Evolutionary conservation across 2,888 invertebrate species (phyloP).

Genomic region (Chydorus sphaericus): DNA sequence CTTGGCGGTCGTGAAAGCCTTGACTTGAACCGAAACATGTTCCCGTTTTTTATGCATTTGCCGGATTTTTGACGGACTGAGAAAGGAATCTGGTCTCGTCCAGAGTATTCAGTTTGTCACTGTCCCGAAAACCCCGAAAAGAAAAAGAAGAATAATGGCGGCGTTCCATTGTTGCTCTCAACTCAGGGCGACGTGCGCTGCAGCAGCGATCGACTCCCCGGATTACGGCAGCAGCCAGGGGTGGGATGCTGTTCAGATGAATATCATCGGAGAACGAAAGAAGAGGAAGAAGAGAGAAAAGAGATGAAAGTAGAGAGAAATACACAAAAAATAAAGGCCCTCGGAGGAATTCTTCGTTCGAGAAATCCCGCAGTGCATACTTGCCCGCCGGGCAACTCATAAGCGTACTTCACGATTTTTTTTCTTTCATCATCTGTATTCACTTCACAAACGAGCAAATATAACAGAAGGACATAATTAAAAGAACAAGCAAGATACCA

Average conservation of each 20-base stretch:
- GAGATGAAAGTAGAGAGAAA: no score
- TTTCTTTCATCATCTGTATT: neutral
- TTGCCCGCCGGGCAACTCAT: neutral
- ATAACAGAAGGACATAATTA: neutral
- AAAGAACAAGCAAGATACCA: neutral
- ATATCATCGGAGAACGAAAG: constrained; percentile 2
- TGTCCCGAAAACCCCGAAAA: neutral
- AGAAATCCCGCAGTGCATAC: constrained; percentile 4
- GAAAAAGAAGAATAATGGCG: constrained; percentile 1
- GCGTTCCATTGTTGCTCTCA: neutral
- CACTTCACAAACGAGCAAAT: neutral
- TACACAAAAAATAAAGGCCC: neutral
- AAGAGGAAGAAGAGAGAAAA: neutral
- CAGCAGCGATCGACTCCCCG: neutral
- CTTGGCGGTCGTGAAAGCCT: no score
- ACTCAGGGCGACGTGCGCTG: neutral
- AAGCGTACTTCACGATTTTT: neutral
- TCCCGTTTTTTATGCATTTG: no score
- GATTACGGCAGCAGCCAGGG: neutral
- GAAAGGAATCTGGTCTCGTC: no score
- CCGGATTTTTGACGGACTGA: no score
- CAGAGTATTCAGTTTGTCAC: constrained; percentile 8
- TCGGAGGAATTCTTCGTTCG: constrained; percentile 3
- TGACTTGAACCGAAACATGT: no score
- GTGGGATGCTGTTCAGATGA: neutral